Conservation (phyloP, 2,797 vertebrate genomes). For the Spinibarbus caldwelli region DNA sequence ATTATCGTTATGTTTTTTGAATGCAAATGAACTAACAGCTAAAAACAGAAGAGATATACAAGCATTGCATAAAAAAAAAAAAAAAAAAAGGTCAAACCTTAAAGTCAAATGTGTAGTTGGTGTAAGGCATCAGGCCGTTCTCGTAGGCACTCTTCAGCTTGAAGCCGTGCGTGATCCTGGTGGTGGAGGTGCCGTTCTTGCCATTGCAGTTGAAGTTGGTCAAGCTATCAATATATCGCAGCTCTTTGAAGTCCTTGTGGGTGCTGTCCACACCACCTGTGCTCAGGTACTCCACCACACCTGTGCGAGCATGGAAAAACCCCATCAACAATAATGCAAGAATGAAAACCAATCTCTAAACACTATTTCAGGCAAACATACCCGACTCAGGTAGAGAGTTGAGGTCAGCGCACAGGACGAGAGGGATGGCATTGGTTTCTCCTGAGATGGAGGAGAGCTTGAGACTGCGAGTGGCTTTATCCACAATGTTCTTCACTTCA, state of each 20-base stretch:
- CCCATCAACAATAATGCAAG: not conserved
- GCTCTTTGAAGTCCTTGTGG: slow-evolving; percentile 98
- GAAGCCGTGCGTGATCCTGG: slow-evolving; percentile 98
- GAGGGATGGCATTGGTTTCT: slow-evolving; percentile 92
- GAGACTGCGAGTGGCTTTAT: slow-evolving; percentile 93
- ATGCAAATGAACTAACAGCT: no score
- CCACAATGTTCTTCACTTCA: slow-evolving; percentile 97
- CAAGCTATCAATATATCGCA: slow-evolving; percentile 95
- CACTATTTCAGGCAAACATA: slow-evolving; percentile 61
- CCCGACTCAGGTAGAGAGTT: slow-evolving; percentile 98
- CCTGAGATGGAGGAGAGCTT: slow-evolving; percentile 87
- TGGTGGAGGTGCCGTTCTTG: slow-evolving; percentile 91
- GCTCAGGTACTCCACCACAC: slow-evolving; percentile 97
- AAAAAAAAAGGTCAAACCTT: slow-evolving; percentile 72
- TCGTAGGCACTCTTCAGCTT: slow-evolving; percentile 98
- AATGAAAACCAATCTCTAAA: not conserved
- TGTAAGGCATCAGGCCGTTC: slow-evolving; percentile 97
- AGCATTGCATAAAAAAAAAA: no score
- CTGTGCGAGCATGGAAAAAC: slow-evolving; percentile 67
- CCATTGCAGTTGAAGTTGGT: slow-evolving; percentile 98
- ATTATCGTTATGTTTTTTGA: no score
- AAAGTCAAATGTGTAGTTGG: slow-evolving; percentile 97
- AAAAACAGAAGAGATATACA: not conserved
- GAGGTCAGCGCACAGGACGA: slow-evolving; percentile 97
- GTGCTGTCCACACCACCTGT: slow-evolving; percentile 96